Evolutionary conservation across 2,888 invertebrate genomes (phyloP).

Genomic region (Tyria jacobaeae): DNA sequence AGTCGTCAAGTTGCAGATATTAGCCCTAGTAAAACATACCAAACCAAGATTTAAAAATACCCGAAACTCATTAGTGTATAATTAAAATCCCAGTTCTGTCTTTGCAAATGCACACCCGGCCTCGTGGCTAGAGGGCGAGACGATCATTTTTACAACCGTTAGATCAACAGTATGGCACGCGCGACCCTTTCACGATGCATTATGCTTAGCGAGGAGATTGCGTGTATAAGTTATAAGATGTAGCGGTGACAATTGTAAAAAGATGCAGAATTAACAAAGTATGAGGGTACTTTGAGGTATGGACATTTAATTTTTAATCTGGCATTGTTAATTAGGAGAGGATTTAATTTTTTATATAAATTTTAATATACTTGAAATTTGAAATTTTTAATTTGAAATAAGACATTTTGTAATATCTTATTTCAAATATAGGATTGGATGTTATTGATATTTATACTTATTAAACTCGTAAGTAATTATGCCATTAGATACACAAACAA

Average conservation of each 20-base stretch:
- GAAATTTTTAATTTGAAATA: too few species aligned
- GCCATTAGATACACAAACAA: too few species aligned
- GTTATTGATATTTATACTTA: too few species aligned
- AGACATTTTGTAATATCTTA: too few species aligned
- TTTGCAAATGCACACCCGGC: slow-evolving; percentile 16
- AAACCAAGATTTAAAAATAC: neutral
- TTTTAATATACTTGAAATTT: too few species aligned
- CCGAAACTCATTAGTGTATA: neutral
- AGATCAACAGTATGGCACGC: slow-evolving; percentile 67
- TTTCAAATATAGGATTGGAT: too few species aligned
- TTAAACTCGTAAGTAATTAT: too few species aligned
- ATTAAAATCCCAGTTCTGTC: slow-evolving; percentile 15
- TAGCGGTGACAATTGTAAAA: slow-evolving; percentile 31
- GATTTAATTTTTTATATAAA: too few species aligned
- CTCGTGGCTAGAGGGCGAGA: slow-evolving; percentile 5
- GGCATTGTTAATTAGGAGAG: too few species aligned
- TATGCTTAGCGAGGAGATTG: slow-evolving; percentile 52
- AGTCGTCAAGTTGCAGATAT: too few species aligned
- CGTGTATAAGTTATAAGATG: slow-evolving; percentile 23
- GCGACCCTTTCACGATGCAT: slow-evolving; percentile 76
- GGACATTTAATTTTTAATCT: too few species aligned
- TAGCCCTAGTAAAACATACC: neutral
- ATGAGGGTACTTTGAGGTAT: too few species aligned
- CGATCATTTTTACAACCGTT: slow-evolving; percentile 47
- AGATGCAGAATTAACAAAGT: neutral